A percentile compares a stretch with the other conserved stretches of the same genome.
Conservation (phyloP, 2,113 vertebrate species). For the Solea senegalensis region DNA sequence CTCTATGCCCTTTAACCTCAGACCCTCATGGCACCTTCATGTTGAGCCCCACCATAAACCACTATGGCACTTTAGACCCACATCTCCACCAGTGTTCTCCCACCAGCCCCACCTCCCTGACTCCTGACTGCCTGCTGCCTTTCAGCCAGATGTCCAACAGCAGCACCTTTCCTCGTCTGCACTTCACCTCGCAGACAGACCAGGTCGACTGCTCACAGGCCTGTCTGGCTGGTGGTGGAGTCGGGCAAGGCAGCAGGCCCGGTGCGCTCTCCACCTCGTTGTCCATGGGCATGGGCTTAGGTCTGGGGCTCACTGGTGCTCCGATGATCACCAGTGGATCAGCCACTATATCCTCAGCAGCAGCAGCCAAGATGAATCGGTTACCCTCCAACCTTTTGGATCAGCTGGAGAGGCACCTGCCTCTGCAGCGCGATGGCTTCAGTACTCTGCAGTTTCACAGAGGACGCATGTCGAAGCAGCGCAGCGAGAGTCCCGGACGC, state of each 20-base stretch:
- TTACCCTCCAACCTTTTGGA: constrained; percentile 94
- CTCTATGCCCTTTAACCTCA: constrained; percentile 83
- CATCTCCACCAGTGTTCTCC: constrained; percentile 84
- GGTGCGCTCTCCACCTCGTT: constrained; percentile 76
- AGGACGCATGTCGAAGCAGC: constrained; percentile 86
- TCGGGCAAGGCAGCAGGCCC: constrained; percentile 70
- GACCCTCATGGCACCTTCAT: constrained; percentile 88
- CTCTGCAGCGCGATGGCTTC: constrained; percentile 95
- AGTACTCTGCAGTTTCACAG: constrained; percentile 97
- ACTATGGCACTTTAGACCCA: constrained; percentile 89
- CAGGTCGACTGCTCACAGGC: constrained; percentile 87
- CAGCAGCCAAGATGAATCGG: constrained; percentile 85
- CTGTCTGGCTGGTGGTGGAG: constrained; percentile 66
- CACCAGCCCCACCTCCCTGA: constrained; percentile 82
- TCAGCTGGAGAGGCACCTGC: constrained; percentile 97
- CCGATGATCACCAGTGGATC: constrained; percentile 87
- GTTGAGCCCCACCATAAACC: constrained; percentile 88
- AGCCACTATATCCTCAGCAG: constrained; percentile 82
- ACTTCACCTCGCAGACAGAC: constrained; percentile 93
- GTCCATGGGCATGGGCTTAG: constrained; percentile 81
- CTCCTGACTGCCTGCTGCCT: constrained; percentile 90
- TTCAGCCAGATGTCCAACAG: constrained; percentile 95
- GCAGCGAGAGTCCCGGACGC: constrained; percentile 94
- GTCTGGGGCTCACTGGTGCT: constrained; percentile 75
- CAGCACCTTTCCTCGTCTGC: constrained; percentile 96